phyloP scores from a whole-genome alignment of 2,888 invertebrate species.

The Brassicogethes aeneus region DNA sequence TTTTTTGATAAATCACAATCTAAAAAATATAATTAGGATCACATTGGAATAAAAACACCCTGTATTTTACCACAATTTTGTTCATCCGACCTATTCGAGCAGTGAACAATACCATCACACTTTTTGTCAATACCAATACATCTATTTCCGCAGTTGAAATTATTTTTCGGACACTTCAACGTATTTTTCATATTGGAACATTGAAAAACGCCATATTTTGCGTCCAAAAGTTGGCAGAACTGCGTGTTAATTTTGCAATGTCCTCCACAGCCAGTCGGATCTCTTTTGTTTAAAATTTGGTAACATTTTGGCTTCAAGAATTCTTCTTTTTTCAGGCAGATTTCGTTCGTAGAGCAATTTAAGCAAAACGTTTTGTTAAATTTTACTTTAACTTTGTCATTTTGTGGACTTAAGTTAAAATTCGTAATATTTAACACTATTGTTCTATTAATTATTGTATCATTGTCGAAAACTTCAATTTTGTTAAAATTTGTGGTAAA shows the following conservation, averaged over 20 bases:
- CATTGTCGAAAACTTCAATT: too few species aligned
- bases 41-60: constrained; percentile 4
- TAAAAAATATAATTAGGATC: constrained; percentile 39
- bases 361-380: constrained; percentile 19
- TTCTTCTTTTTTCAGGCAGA: constrained; percentile 33
- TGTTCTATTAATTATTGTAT: too few species aligned
- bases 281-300: constrained; percentile 26
- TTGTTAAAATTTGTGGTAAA: too few species aligned
- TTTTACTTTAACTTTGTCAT: constrained; percentile 6
- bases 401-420: too few species aligned
- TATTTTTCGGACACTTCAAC: constrained; percentile 51
- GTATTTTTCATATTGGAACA: constrained; percentile 49
- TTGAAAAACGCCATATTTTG: constrained; percentile 42
- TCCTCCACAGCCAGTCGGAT: constrained; percentile 54
- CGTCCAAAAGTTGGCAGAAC: constrained; percentile 53
- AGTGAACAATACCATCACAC: constrained; percentile 66
- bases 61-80: constrained; percentile 54
- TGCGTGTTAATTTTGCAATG: constrained; percentile 54
- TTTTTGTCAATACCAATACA: constrained; percentile 55
- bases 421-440: too few species aligned
- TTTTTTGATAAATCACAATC: constrained; percentile 57
- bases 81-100: constrained; percentile 68
- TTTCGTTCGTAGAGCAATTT: constrained; percentile 22
- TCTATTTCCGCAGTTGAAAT: constrained; percentile 65
- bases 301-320: constrained; percentile 29